Evolutionary conservation across 1,140 invertebrate genomes (phyloP).

Genomic region (Sitobion miscanthi): DNA sequence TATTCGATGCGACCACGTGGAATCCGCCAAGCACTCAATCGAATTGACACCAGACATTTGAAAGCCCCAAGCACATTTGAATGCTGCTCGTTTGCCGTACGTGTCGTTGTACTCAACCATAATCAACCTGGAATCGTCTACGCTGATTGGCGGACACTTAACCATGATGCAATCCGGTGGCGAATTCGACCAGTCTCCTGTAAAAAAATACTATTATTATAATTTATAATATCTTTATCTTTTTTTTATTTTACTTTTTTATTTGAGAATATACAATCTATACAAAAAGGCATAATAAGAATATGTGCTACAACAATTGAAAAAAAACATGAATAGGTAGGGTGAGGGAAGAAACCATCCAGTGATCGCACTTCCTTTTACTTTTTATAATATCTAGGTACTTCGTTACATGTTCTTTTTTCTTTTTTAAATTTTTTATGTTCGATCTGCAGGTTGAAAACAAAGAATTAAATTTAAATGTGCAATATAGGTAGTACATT

Average conservation of each 20-base stretch:
- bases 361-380: too few species aligned
- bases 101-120: conserved; percentile 71
- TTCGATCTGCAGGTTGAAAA: neutral
- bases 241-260: neutral
- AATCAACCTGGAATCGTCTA: conserved; percentile 66
- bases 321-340: too few species aligned
- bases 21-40: conserved; percentile 77
- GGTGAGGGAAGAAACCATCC: too few species aligned
- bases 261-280: neutral
- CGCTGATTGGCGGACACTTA: conserved; percentile 71
- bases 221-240: neutral
- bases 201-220: conserved; percentile 49
- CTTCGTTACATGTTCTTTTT: too few species aligned
- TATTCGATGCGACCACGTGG: conserved; percentile 77
- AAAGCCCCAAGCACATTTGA: conserved; percentile 84
- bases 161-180: conserved; percentile 77
- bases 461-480: neutral
- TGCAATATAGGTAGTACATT: neutral
- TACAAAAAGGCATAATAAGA: too few species aligned
- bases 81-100: conserved; percentile 74
- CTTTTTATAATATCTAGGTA: neutral
- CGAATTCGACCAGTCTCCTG: conserved; percentile 77
- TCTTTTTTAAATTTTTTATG: neutral
- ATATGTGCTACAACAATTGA: too few species aligned
- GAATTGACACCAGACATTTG: conserved; percentile 74